phyloP scores from a whole-genome alignment of 2,113 vertebrate species.

The Lontra canadensis region DNA sequence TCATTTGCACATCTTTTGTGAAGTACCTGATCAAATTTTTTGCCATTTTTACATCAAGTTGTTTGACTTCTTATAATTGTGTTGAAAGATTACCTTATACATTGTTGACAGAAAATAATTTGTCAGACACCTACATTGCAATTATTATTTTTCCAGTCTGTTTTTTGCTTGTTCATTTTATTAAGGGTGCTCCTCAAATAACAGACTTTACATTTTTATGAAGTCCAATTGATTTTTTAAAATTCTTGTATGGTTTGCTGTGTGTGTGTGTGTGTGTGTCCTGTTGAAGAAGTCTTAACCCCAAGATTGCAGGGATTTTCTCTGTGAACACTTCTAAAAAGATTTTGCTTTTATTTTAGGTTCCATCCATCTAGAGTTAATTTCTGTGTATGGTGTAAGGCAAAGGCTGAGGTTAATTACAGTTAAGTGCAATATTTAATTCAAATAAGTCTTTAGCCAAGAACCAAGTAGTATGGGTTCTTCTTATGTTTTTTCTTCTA shows the following conservation, averaged over 20 bases:
- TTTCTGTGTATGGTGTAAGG: neutral
- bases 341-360: neutral
- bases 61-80: neutral
- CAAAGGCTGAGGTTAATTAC: neutral
- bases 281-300: neutral
- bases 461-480: neutral
- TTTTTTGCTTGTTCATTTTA: neutral
- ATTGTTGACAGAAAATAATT: neutral
- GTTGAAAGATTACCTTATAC: neutral
- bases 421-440: neutral
- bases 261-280: fast-evolving
- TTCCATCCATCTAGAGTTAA: neutral
- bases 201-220: neutral
- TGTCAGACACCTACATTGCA: neutral
- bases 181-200: neutral
- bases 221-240: neutral
- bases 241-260: neutral
- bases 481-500: neutral
- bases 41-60: neutral
- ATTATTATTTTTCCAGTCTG: neutral
- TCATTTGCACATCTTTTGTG: neutral
- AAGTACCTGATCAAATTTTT: neutral
- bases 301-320: neutral
- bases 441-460: neutral
- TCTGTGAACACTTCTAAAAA: neutral